phyloP scores from a whole-genome alignment of 1,140 invertebrate species.

The Pachypeltis micranthus region DNA sequence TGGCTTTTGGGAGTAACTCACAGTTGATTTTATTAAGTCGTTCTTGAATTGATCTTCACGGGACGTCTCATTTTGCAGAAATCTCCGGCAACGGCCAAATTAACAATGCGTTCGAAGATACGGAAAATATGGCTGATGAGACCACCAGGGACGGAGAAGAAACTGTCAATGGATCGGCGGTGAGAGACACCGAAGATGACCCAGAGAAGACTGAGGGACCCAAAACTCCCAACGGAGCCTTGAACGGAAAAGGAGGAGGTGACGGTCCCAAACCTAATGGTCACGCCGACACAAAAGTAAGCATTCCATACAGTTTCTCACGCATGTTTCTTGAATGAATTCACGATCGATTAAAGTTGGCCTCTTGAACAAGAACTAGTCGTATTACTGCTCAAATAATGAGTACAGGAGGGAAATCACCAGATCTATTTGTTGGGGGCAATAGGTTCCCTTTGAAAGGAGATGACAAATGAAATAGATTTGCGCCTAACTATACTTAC shows the following conservation, averaged over 20 bases:
- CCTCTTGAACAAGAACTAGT: too few species aligned
- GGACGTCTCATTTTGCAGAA: constrained; percentile 14
- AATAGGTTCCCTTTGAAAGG: too few species aligned
- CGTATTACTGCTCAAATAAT: too few species aligned
- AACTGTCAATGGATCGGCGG: background rate
- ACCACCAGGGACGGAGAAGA: background rate
- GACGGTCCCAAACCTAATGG: constrained; percentile 12
- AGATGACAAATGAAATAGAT: too few species aligned
- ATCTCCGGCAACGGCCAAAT: constrained; percentile 18
- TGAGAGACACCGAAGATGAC: background rate
- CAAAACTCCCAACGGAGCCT: background rate
- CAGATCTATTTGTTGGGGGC: too few species aligned
- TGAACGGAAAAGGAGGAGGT: background rate
- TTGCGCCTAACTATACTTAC: too few species aligned
- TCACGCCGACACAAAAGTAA: constrained; percentile 30
- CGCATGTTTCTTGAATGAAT: too few species aligned
- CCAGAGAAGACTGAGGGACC: background rate
- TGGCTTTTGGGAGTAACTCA: background rate
- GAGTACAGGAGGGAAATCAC: too few species aligned
- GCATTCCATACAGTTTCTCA: too few species aligned
- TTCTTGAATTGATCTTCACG: background rate
- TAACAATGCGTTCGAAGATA: constrained; percentile 19
- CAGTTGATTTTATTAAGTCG: background rate
- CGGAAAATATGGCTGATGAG: constrained; percentile 7
- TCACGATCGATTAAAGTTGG: too few species aligned